Evolutionary conservation across 2,113 vertebrate species (phyloP).

Genomic region (Egretta garzetta): DNA sequence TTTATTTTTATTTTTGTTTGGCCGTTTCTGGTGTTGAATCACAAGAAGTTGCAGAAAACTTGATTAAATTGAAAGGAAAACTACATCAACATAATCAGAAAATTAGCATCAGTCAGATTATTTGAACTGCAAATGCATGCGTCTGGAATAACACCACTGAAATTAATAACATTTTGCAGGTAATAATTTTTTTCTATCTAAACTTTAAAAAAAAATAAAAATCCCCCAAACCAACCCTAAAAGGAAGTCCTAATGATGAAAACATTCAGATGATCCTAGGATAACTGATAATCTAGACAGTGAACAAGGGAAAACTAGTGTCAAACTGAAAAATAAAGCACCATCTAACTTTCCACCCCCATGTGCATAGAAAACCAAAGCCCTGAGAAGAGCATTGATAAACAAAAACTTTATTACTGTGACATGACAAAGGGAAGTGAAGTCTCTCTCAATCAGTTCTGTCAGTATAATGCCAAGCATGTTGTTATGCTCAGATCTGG

Average conservation of each 20-base stretch:
- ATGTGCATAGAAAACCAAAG: no score
- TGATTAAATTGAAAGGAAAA: not conserved
- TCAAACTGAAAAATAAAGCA: not conserved
- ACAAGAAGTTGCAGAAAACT: not conserved
- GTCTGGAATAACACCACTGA: not conserved
- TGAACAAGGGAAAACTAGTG: not conserved
- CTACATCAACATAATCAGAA: not conserved
- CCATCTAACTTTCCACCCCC: no score
- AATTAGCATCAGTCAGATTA: not conserved
- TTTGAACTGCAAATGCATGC: not conserved
- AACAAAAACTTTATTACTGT: accelerated
- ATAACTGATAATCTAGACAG: not conserved
- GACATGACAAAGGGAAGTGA: no score
- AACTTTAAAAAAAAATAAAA: not conserved
- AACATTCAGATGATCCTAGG: not conserved
- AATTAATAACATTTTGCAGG: not conserved
- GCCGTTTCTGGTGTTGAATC: not conserved
- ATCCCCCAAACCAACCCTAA: not conserved
- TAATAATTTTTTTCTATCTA: not conserved
- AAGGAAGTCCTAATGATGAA: not conserved
- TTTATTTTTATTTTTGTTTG: not conserved
- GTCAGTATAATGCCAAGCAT: accelerated
- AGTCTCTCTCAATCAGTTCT: no score
- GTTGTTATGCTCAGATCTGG: accelerated
- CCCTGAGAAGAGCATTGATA: not conserved